Percentiles rank a stretch among this genome's conserved stretches.
These are phyloP conservation scores for Euspilapteryx auroguttella DNA, from an alignment of 2,888 invertebrate species.

Conservation along the genomic window DNA sequence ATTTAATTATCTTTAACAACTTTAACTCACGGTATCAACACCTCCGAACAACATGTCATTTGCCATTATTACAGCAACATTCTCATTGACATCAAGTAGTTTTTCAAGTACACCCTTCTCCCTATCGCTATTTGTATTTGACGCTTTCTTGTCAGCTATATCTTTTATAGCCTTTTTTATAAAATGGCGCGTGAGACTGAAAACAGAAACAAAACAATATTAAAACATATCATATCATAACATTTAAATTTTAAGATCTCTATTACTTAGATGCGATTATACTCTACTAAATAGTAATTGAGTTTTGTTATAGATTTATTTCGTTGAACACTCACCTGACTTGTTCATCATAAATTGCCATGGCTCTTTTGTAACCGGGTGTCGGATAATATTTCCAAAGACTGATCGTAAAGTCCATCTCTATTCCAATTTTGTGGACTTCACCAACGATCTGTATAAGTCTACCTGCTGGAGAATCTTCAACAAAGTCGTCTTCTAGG, in stretches of 20 bases:
- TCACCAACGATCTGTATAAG: conserved; percentile 7
- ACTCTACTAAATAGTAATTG: too few relatives aligned
- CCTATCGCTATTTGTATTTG: too few relatives aligned
- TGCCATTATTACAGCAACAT: conserved; percentile 54
- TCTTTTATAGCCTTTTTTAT: conserved; percentile 6
- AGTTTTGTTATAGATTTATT: too few relatives aligned
- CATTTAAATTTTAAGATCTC: too few relatives aligned
- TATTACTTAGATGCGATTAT: too few relatives aligned
- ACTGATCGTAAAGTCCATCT: conserved; percentile 6
- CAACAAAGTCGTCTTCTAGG: conserved; percentile 9
- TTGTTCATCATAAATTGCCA: conserved; percentile 5
- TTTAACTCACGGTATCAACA: conserved; percentile 62
- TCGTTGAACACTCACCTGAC: conserved; percentile 6
- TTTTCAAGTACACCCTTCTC: conserved; percentile 34
- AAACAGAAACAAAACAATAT: too few relatives aligned
- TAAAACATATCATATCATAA: too few relatives aligned
- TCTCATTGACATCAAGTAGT: conserved; percentile 42
- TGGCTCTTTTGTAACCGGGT: conserved; percentile 3
- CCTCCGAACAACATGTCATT: conserved; percentile 62
- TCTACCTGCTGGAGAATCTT: conserved; percentile 8
- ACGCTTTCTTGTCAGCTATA: conserved; percentile 2
- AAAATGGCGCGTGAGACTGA: conserved; percentile 4
- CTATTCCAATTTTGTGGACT: conserved; percentile 1
- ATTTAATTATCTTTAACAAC: too few relatives aligned
- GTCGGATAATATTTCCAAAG: conserved; percentile 5